Conservation (phyloP, 2,797 vertebrate species). For the Delichon dasypus region DNA sequence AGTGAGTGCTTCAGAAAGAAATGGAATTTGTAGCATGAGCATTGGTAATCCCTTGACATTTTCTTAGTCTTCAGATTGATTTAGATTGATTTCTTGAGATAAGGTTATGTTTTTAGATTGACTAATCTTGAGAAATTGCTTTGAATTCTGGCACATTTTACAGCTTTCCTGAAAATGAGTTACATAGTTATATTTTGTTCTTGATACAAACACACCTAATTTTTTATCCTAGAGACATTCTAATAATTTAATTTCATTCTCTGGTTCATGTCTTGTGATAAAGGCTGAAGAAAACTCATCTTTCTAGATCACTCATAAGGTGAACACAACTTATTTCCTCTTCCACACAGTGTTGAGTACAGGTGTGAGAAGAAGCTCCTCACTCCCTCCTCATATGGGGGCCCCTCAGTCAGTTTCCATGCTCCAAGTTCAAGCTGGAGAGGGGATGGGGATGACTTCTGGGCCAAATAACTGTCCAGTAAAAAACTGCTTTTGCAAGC, state of each 20-base stretch:
- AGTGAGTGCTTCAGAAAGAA: neutral
- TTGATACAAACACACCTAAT: neutral
- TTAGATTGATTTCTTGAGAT: neutral
- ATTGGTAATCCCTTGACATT: neutral
- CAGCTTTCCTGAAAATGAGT: neutral
- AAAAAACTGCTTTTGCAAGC: neutral
- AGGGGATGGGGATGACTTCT: neutral
- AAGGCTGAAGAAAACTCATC: neutral
- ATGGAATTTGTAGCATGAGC: accelerated
- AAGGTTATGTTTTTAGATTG: neutral
- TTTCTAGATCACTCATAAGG: neutral
- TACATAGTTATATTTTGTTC: neutral
- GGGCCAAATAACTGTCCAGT: neutral
- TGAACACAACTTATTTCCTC: neutral
- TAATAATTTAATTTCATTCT: neutral
- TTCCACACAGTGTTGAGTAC: neutral
- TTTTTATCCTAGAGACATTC: neutral
- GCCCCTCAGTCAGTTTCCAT: neutral
- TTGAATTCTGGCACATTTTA: neutral
- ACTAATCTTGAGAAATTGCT: neutral
- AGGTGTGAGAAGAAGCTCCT: neutral
- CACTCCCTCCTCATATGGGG: neutral
- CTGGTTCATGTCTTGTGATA: neutral
- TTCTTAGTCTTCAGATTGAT: neutral
- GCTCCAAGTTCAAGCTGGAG: neutral